Base-by-base conservation (phyloP, 2,113 vertebrate genomes). In the Cottus gobio region DNA sequence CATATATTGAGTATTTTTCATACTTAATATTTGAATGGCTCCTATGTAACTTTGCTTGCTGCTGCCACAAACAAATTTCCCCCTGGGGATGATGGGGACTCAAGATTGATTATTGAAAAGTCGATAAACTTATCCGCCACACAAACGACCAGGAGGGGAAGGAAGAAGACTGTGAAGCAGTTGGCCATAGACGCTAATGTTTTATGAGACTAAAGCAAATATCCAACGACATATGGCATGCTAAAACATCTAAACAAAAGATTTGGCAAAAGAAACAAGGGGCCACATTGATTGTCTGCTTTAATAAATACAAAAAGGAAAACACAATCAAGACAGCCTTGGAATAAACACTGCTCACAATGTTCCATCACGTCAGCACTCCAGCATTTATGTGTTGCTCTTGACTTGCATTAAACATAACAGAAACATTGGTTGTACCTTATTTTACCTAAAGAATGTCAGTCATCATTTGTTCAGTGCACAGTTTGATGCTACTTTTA, bases 51-150 rank as follows among this genome's bases (percentile, higher is more conserved):
- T n/a, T n/a, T n/a, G n/a, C n/a, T n/a, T n/a, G n/a, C n/a, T n/a
- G n/a, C n/a, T n/a, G n/a, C n/a, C n/a, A n/a, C n/a, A n/a, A n/a
- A n/a, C n/a, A n/a, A n/a, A n/a, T n/a, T n/a, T n/a, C n/a, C n/a
- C n/a, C n/a, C n/a, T n/a, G n/a, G n/a, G n/a, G n/a, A n/a, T n/a
- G n/a, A n/a, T n/a, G n/a, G n/a, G n/a, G n/a, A n/a, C n/a, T n/a
- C n/a, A n/a, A n/a, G n/a, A n/a, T n/a, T n/a, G n/a, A n/a, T 71
- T 79, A 80, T 80, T 76, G 66, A 77, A 39, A 16, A 67, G 28
- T 37, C 61, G 77, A 20, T 84, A 48, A 64, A 79, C 30, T 1
- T 44, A 50, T 48, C 22, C 44, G 46, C 31, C 39, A 62, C 58
- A 62, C 36, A 72, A 37, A 65, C 48, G 65, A 24, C 34, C 39